Evolutionary conservation across 2,113 vertebrate genomes (phyloP).

Genomic region (Pavo muticus): DNA sequence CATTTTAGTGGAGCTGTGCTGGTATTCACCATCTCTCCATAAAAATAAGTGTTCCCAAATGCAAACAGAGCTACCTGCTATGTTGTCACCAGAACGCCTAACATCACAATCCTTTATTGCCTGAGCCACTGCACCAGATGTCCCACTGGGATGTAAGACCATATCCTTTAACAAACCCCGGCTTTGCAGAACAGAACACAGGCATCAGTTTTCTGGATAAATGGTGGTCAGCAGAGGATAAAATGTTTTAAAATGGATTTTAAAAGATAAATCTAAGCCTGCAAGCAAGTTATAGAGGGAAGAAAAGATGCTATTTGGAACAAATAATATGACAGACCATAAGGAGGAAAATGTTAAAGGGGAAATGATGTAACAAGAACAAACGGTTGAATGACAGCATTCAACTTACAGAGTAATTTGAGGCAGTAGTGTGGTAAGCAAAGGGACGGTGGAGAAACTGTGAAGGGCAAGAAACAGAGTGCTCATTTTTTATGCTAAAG

Average conservation of each 20-base stretch:
- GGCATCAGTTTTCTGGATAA: not conserved
- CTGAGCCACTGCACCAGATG: not conserved
- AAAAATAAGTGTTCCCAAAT: not conserved
- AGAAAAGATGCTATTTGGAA: not conserved
- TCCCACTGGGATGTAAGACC: not conserved
- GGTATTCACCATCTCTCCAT: not conserved
- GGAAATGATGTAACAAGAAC: not conserved
- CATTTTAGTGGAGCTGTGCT: not conserved
- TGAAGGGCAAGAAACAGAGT: not conserved
- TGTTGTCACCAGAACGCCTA: not conserved
- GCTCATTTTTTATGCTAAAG: not conserved
- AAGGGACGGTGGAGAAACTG: not conserved
- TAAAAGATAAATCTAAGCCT: not conserved
- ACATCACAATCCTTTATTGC: not conserved
- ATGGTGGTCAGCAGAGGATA: not conserved
- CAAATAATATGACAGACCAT: not conserved
- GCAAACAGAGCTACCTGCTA: not conserved
- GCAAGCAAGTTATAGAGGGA: not conserved
- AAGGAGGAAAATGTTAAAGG: not conserved
- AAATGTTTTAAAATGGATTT: not conserved
- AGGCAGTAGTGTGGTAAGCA: not conserved
- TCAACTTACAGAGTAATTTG: not conserved
- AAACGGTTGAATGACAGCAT: not conserved
- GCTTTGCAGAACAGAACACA: not conserved
- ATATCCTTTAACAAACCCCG: not conserved